Evolutionary conservation across 1,140 invertebrate genomes (phyloP).

Genomic region (Apocrypta bakeri): DNA sequence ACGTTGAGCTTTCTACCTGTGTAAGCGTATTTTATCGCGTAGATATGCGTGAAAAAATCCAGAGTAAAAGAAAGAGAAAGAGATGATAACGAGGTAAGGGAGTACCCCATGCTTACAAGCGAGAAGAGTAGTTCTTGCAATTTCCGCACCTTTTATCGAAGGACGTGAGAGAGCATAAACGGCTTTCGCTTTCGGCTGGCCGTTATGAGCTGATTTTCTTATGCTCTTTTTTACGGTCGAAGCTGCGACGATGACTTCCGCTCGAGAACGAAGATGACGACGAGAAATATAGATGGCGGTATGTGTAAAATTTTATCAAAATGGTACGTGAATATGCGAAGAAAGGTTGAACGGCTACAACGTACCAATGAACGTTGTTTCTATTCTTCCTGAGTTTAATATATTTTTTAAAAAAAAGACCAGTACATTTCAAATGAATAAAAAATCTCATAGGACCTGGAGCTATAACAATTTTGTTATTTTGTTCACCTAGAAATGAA

Average conservation of each 20-base stretch:
- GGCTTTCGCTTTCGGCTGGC: constrained; percentile 36
- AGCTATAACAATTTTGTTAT: too few species aligned
- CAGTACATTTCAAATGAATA: too few species aligned
- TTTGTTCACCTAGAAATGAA: too few species aligned
- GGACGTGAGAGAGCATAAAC: background rate
- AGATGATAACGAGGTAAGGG: background rate
- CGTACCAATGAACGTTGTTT: too few species aligned
- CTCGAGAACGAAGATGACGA: background rate
- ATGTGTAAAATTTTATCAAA: constrained; percentile 29
- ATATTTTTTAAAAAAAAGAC: too few species aligned
- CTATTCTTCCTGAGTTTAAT: too few species aligned
- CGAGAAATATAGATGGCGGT: background rate
- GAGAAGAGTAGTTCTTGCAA: background rate
- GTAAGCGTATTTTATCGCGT: background rate
- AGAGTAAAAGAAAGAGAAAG: constrained; percentile 28
- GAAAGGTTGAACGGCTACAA: background rate
- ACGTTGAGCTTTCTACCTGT: background rate
- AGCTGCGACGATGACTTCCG: constrained; percentile 9
- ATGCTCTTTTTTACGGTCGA: background rate
- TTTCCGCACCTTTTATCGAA: constrained; percentile 17
- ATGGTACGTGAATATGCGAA: constrained; percentile 28
- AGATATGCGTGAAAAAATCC: too few species aligned
- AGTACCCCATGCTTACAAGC: background rate
- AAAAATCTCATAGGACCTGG: too few species aligned
- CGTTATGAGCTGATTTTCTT: constrained; percentile 9